Percentiles rank a stretch among this genome's conserved stretches.
These are phyloP conservation scores for Chlamydotis undulata DNA, from an alignment of 2,113 vertebrate genomes.

Conservation along the genomic window DNA sequence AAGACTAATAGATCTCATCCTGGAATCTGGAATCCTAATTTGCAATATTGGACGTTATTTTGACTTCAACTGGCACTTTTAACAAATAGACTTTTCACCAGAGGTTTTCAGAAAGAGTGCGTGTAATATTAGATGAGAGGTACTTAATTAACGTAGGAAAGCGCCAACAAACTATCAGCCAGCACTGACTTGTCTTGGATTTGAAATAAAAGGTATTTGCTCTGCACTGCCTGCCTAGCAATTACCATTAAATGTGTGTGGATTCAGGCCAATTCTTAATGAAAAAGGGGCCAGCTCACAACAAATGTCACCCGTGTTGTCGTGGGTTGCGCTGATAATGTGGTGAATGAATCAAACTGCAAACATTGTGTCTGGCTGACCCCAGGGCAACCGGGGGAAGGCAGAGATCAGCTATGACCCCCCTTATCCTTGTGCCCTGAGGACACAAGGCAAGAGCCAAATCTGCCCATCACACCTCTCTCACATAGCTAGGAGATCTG, in stretches of 20 bases:
- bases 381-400: neutral
- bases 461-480: neutral
- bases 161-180: constrained; percentile 55
- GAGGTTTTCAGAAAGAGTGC: constrained; percentile 53
- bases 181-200: constrained; percentile 63
- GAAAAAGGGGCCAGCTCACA: constrained; percentile 49
- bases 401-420: neutral
- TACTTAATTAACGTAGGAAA: constrained; percentile 66
- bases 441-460: neutral
- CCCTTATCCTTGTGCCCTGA: neutral
- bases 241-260: constrained; percentile 54
- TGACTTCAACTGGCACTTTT: constrained; percentile 52
- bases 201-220: constrained; percentile 69
- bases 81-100: constrained; percentile 63
- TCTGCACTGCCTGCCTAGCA: constrained; percentile 44
- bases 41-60: constrained; percentile 50
- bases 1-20: constrained; percentile 56
- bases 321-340: neutral
- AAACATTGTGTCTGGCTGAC: neutral
- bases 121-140: constrained; percentile 60
- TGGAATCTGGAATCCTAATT: constrained; percentile 33
- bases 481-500: neutral
- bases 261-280: constrained; percentile 63
- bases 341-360: constrained; percentile 14
- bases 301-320: constrained; percentile 34